These are phyloP conservation scores for Cephalopholis sonnerati DNA, from an alignment of 2,113 vertebrate species.

Conservation along the genomic window DNA sequence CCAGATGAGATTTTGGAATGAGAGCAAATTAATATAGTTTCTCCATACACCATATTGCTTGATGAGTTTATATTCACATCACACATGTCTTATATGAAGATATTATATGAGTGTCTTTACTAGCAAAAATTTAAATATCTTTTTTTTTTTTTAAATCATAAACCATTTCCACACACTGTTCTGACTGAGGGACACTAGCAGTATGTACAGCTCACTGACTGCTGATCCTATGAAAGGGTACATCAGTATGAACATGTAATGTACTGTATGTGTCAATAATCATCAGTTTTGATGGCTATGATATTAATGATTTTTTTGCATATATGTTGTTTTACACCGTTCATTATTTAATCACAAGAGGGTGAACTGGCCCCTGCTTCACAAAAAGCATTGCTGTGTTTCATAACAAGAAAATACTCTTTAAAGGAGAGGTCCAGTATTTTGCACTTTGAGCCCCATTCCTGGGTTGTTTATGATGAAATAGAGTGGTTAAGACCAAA, in stretches of 20 bases:
- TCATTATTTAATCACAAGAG: neutral
- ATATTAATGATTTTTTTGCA: neutral
- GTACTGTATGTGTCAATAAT: neutral
- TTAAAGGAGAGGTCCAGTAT: too few relatives aligned
- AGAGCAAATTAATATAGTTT: neutral
- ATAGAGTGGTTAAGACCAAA: too few relatives aligned
- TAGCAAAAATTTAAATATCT: neutral
- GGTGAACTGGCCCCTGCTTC: neutral
- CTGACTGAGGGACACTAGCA: neutral
- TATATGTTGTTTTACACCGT: neutral
- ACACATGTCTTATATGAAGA: neutral
- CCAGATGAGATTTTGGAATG: neutral
- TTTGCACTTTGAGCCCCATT: too few relatives aligned
- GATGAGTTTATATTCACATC: neutral
- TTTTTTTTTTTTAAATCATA: neutral
- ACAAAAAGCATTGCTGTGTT: neutral
- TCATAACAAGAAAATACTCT: neutral
- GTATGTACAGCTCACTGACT: neutral
- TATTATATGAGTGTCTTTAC: neutral
- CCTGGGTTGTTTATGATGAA: too few relatives aligned
- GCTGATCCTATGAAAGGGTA: neutral
- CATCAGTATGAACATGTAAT: neutral
- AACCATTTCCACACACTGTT: neutral
- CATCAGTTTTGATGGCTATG: neutral
- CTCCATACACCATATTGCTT: neutral